phyloP scores from a whole-genome alignment of 2,113 vertebrate genomes.

The chimpanzee (Pan troglodytes) region NHGRI_mPanTro3-v2.1_pri NC_072403.2:106122501-106123000 shows the following conservation, averaged over 20 bases:
- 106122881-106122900: slow-evolving; percentile 82
- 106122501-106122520: slow-evolving; percentile 74
- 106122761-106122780: slow-evolving; percentile 75
- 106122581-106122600: slow-evolving; percentile 71
- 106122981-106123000: slow-evolving; percentile 45
- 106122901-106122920: slow-evolving; percentile 63
- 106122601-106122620: slow-evolving; percentile 73
- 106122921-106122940: slow-evolving; percentile 78
- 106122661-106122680: slow-evolving; percentile 75
- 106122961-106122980: slow-evolving; percentile 69
- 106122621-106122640: slow-evolving; percentile 76
- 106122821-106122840: slow-evolving; percentile 85
- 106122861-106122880: slow-evolving; percentile 81
- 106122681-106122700: slow-evolving; percentile 74
- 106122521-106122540: slow-evolving; percentile 51
- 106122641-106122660: slow-evolving; percentile 71
- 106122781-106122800: slow-evolving; percentile 77
- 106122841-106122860: slow-evolving; percentile 85
- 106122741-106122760: slow-evolving; percentile 83
- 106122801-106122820: slow-evolving; percentile 83
- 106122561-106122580: slow-evolving; percentile 66
- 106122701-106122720: slow-evolving; percentile 79
- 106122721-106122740: slow-evolving; percentile 74
- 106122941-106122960: slow-evolving; percentile 38
- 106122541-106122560: slow-evolving; percentile 61